Evolutionary conservation across 2,888 invertebrate genomes (phyloP).

Genomic region (Phytoseiulus persimilis): DNA sequence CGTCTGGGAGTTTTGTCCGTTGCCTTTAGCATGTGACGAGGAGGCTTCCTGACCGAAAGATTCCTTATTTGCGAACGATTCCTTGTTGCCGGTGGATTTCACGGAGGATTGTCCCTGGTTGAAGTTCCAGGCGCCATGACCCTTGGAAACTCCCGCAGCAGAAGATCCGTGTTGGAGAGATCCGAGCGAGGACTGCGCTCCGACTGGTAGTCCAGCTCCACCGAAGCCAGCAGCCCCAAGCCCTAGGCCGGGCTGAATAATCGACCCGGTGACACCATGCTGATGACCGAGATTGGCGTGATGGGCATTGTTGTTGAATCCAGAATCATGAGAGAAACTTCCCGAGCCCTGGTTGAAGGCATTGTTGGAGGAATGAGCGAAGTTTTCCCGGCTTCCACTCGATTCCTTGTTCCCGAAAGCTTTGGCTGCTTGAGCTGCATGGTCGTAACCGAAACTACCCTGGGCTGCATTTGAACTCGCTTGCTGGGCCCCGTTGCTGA

Average conservation of each 20-base stretch:
- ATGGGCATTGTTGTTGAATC: background rate
- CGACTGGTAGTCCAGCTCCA: background rate
- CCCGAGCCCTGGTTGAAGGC: slow-evolving; percentile 8
- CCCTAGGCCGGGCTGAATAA: background rate
- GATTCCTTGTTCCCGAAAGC: background rate
- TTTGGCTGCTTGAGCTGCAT: background rate
- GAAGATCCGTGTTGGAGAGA: background rate
- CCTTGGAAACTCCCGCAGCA: background rate
- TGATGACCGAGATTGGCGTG: background rate
- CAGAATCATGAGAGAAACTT: background rate
- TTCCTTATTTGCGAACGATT: background rate
- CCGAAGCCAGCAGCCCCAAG: background rate
- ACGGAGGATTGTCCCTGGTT: slow-evolving; percentile 14
- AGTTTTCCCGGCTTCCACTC: background rate
- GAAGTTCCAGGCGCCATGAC: background rate
- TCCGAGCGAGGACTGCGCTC: background rate
- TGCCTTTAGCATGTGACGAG: background rate
- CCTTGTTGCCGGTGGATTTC: background rate
- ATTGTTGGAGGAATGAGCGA: background rate
- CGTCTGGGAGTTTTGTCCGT: background rate
- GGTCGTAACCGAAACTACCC: background rate
- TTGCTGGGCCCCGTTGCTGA: background rate
- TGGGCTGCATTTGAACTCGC: background rate
- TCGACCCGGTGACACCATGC: background rate
- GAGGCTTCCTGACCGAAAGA: background rate